These are phyloP conservation scores for Sigmodon hispidus DNA, from an alignment of 2,113 vertebrate species.

Conservation along the genomic window DNA sequence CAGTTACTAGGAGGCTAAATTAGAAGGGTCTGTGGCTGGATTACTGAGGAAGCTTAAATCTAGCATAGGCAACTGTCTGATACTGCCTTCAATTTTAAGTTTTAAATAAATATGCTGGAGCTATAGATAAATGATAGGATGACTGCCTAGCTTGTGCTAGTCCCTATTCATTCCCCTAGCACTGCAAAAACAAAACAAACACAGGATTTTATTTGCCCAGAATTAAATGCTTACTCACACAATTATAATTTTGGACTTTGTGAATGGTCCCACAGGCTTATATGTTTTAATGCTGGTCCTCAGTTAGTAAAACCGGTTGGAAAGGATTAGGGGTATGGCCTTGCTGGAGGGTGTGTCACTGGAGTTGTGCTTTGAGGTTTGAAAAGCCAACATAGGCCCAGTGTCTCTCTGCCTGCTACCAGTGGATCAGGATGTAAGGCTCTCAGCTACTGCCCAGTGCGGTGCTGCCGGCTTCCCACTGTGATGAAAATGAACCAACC, in stretches of 20 bases:
- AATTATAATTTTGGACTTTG: not conserved
- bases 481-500: not conserved
- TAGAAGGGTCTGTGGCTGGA: not conserved
- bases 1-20: not conserved
- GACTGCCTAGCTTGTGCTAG: not conserved
- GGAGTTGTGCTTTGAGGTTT: not conserved
- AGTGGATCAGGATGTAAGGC: not conserved
- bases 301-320: not conserved
- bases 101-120: not conserved
- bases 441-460: not conserved
- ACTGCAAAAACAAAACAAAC: not conserved
- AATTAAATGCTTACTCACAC: not conserved
- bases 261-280: not conserved
- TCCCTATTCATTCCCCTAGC: no score
- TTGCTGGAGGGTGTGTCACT: not conserved
- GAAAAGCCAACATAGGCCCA: not conserved
- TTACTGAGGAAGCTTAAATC: not conserved
- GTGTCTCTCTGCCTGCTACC: not conserved
- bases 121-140: not conserved
- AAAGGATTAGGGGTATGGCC: not conserved
- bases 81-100: not conserved
- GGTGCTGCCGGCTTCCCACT: not conserved
- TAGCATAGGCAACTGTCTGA: not conserved
- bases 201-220: not conserved
- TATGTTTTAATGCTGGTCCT: not conserved